Evolutionary conservation across 64 coral and sea anemone species (phyloP).

Genomic region (Astreopora myriophthalma): DNA sequence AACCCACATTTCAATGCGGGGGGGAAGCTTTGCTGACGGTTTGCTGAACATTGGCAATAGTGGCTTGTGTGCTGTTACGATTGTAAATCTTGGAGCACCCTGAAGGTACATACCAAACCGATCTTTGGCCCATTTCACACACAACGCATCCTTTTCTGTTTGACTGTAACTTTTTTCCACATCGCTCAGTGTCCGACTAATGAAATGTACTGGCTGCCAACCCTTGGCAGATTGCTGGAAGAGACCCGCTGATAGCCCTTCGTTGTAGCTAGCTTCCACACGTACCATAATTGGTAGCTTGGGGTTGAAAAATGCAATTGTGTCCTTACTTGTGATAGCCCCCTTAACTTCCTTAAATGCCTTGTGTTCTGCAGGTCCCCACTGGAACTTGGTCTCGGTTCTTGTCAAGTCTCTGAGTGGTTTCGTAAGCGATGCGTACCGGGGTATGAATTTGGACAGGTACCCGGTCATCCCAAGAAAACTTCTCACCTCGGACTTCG

Average conservation of each 20-base stretch:
- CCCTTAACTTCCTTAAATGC: constrained; percentile 58
- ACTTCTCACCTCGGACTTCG: constrained; percentile 54
- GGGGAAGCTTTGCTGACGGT: neutral
- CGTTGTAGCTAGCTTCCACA: constrained; percentile 56
- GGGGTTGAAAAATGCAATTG: constrained; percentile 60
- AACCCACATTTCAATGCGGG: constrained; percentile 20
- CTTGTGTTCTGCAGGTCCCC: constrained; percentile 11
- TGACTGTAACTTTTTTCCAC: neutral
- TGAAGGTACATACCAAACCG: neutral
- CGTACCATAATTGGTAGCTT: constrained; percentile 48
- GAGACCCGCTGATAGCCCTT: constrained; percentile 51
- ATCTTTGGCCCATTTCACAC: constrained; percentile 30
- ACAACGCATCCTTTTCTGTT: constrained; percentile 32
- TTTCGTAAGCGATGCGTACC: constrained; percentile 26
- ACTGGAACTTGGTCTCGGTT: constrained; percentile 32
- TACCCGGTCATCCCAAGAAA: constrained; percentile 33
- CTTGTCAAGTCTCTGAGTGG: constrained; percentile 13
- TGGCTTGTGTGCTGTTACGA: constrained; percentile 24
- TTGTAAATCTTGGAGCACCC: neutral
- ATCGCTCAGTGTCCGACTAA: neutral
- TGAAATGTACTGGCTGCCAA: constrained; percentile 65
- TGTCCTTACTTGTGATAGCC: constrained; percentile 24
- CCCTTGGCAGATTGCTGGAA: constrained; percentile 42
- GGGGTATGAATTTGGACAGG: constrained; percentile 39
- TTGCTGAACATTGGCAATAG: constrained; percentile 11